Percentiles rank a stretch among this genome's conserved stretches.
phyloP scores from a whole-genome alignment of 2,113 vertebrate species.

The Malurus elegans region DNA sequence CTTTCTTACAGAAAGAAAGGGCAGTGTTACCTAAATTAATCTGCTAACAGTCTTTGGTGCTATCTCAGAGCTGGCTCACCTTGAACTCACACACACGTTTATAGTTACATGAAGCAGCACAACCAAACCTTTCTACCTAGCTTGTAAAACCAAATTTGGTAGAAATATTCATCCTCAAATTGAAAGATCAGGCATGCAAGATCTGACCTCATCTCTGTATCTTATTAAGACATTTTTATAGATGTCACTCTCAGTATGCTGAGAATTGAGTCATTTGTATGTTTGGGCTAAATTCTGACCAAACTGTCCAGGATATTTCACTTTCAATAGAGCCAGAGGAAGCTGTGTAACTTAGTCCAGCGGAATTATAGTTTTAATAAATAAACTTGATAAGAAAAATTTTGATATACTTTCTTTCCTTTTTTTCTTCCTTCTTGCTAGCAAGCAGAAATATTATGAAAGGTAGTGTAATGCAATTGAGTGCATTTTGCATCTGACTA shows the following conservation, averaged over 20 bases:
- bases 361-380: background rate
- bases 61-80: background rate
- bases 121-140: background rate
- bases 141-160: background rate
- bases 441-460: background rate
- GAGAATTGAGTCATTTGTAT: background rate
- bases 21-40: background rate
- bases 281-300: background rate
- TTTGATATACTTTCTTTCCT: background rate
- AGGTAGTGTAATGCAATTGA: background rate
- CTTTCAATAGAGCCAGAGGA: background rate
- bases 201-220: background rate
- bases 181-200: background rate
- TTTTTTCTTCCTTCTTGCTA: background rate
- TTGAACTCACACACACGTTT: fast-evolving
- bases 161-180: background rate
- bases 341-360: background rate
- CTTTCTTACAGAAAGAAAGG: background rate
- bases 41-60: background rate
- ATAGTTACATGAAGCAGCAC: background rate
- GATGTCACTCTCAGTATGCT: background rate
- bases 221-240: background rate
- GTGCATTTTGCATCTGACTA: constrained; percentile 15
- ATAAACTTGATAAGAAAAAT: background rate
- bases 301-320: background rate